Conservation (phyloP, 30 jellyfish, hydroid and myxozoan species). For the Hydractinia symbiolongicarpus region DNA sequence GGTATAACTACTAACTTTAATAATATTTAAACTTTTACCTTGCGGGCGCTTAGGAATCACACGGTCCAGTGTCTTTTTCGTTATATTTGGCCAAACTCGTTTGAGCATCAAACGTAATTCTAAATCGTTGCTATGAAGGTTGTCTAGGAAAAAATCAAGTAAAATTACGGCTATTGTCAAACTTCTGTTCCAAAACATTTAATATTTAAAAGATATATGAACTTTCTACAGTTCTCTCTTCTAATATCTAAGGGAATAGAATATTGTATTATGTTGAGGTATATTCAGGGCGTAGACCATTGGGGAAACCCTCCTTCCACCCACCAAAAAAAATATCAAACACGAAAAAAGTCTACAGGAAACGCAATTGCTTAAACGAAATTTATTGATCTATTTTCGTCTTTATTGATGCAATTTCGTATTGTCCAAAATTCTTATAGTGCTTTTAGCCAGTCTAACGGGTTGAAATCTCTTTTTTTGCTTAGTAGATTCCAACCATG, state of each 20-base stretch:
- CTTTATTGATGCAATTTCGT: no score
- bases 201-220: neutral
- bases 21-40: slow-evolving; percentile 32
- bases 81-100: slow-evolving; percentile 94
- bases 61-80: slow-evolving; percentile 90
- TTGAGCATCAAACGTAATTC: slow-evolving; percentile 87
- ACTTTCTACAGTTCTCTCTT: neutral
- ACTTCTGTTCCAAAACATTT: neutral
- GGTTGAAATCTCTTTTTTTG: no score
- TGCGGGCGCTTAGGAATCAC: slow-evolving; percentile 93
- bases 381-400: no score
- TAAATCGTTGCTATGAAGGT: slow-evolving; percentile 79
- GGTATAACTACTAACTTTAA: neutral
- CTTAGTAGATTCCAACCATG: no score
- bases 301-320: no score
- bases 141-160: slow-evolving; percentile 35
- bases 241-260: neutral
- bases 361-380: no score
- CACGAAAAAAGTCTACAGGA: no score
- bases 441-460: no score
- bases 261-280: neutral
- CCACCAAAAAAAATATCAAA: no score
- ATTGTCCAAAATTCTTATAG: no score
- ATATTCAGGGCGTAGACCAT: no score
- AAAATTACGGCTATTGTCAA: neutral